These are phyloP conservation scores for Protonibea diacanthus DNA, from an alignment of 2,797 vertebrate species.

Conservation along the genomic window DNA sequence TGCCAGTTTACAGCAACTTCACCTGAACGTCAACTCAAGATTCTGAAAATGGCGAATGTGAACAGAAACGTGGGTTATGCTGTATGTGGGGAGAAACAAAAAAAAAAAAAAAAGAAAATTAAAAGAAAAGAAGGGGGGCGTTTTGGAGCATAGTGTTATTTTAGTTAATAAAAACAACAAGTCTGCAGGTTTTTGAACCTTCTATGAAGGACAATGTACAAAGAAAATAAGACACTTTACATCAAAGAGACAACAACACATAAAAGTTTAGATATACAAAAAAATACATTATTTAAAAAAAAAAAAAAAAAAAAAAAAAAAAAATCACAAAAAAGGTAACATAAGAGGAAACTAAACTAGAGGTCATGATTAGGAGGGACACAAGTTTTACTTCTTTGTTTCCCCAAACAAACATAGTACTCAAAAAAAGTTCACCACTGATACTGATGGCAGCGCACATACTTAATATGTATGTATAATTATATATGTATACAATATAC, in stretches of 20 bases:
- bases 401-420: constrained; percentile 43
- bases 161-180: constrained; percentile 37
- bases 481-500: constrained; percentile 73
- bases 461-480: constrained; percentile 59
- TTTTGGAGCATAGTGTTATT: constrained; percentile 54
- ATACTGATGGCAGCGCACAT: constrained; percentile 62
- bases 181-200: constrained; percentile 51
- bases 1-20: background rate
- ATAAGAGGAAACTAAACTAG: constrained; percentile 46
- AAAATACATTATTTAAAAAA: constrained; percentile 69
- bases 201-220: constrained; percentile 61
- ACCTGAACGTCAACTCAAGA: constrained; percentile 29
- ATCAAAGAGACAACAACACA: constrained; percentile 68
- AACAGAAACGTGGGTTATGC: background rate
- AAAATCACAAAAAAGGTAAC: constrained; percentile 47
- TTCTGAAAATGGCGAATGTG: constrained; percentile 23
- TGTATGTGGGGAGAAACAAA: constrained; percentile 1
- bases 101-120: background rate
- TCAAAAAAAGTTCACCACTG: constrained; percentile 55
- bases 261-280: constrained; percentile 80
- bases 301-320: constrained; percentile 45
- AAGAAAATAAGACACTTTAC: constrained; percentile 77
- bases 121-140: background rate
- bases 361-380: constrained; percentile 37
- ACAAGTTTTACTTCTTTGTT: constrained; percentile 37